These are phyloP conservation scores for Scaptomyza caliginosa DNA, from an alignment of 2,888 invertebrate genomes.

Conservation along the genomic window DNA sequence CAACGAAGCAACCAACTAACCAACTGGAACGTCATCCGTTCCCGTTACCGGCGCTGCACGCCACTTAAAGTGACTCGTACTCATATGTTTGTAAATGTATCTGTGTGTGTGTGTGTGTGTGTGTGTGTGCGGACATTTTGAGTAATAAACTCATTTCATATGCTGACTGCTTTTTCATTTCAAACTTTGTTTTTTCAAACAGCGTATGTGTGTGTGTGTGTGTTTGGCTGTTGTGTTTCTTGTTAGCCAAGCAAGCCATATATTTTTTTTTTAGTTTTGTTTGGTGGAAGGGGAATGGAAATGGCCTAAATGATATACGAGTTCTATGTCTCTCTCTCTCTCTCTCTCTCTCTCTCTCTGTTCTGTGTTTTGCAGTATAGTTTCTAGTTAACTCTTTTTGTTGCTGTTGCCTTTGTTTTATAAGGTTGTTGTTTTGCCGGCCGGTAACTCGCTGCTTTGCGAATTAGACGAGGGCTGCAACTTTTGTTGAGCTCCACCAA, in stretches of 20 bases:
- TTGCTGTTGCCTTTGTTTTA: constrained; percentile 15
- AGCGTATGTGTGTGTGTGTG: constrained; percentile 13
- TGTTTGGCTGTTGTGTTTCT: constrained; percentile 59
- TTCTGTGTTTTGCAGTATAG: constrained; percentile 28
- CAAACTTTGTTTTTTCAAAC: constrained; percentile 56
- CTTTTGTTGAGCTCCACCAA: constrained; percentile 31
- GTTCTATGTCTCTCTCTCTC: constrained; percentile 18
- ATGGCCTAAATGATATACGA: constrained; percentile 69
- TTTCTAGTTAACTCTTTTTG: constrained; percentile 62
- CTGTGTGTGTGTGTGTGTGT: background rate
- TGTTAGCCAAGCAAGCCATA: constrained; percentile 59
- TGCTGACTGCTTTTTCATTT: constrained; percentile 80
- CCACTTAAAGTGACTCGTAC: constrained; percentile 64
- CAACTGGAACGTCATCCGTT: constrained; percentile 54
- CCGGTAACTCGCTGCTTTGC: constrained; percentile 15
- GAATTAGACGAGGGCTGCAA: constrained; percentile 26
- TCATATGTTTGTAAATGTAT: background rate
- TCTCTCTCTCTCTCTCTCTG: too few species aligned
- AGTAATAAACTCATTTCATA: constrained; percentile 79
- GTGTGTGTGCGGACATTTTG: constrained; percentile 60
- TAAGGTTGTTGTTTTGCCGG: constrained; percentile 32
- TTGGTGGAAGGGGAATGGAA: background rate
- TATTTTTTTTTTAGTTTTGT: background rate
- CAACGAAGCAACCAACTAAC: constrained; percentile 13
- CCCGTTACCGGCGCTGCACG: constrained; percentile 52